Conservation (phyloP, 2,113 vertebrate genomes). For the Anser cygnoides region DNA sequence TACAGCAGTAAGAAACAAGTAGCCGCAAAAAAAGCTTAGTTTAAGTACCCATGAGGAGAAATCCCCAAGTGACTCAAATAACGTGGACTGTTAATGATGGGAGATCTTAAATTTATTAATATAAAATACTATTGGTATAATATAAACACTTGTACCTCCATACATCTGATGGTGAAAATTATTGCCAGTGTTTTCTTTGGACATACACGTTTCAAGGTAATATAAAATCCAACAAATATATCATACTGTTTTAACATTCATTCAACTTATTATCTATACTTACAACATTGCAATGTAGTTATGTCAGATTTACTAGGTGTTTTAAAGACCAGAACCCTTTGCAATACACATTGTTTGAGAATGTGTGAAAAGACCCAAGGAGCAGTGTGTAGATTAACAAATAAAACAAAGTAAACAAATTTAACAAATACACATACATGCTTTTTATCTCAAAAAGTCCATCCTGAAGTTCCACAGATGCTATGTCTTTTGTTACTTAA, state of each 20-base stretch:
- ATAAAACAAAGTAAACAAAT: not conserved
- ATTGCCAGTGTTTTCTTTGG: not conserved
- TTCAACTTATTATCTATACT: not conserved
- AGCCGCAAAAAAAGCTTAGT: not conserved
- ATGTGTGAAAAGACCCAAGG: not conserved
- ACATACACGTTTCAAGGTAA: not conserved
- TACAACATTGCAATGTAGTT: not conserved
- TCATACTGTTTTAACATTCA: not conserved
- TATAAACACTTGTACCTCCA: not conserved
- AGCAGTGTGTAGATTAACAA: not conserved
- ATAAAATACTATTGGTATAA: conserved; percentile 1
- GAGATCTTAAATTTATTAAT: conserved; percentile 25
- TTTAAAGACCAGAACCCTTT: not conserved
- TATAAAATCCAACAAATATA: not conserved
- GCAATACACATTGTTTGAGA: not conserved
- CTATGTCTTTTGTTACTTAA: not conserved
- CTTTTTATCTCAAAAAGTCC: not conserved
- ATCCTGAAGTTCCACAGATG: not conserved
- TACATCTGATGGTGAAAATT: not conserved
- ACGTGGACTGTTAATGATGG: not conserved
- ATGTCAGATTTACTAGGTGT: not conserved
- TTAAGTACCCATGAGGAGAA: conserved; percentile 10
- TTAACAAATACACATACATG: not conserved
- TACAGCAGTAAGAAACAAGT: not conserved
- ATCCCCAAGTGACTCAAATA: not conserved